phyloP scores from a whole-genome alignment of 2,888 invertebrate species.

The Drosophila stalkeri region DNA sequence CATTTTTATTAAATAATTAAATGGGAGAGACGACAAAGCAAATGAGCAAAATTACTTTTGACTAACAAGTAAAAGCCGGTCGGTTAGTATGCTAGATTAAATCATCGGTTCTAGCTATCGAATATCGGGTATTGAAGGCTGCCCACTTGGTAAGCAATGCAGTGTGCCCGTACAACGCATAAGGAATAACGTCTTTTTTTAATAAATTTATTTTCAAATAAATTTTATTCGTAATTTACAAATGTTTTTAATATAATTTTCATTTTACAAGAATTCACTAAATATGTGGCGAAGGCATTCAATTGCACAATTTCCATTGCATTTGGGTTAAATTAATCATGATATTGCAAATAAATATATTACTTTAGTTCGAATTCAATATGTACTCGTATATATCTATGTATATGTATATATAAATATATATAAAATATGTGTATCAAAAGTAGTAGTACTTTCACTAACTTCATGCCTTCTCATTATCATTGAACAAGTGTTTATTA shows the following conservation, averaged over 20 bases:
- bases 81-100: not conserved
- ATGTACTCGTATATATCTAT: constrained; percentile 15
- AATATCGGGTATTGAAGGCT: not conserved
- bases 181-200: not conserved
- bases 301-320: constrained; percentile 68
- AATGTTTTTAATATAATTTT: constrained; percentile 56
- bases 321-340: constrained; percentile 52
- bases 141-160: not conserved
- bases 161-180: constrained; percentile 9
- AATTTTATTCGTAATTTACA: constrained; percentile 68
- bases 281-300: constrained; percentile 67
- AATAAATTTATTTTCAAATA: constrained; percentile 30
- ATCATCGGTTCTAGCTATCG: constrained; percentile 19
- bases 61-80: constrained; percentile 25
- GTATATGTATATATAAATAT: constrained; percentile 20
- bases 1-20: constrained; percentile 50
- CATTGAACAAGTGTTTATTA: constrained; percentile 49
- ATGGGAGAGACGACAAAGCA: not conserved
- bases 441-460: constrained; percentile 63
- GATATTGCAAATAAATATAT: constrained; percentile 66
- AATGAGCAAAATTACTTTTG: not conserved
- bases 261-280: constrained; percentile 73
- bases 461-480: constrained; percentile 44
- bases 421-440: constrained; percentile 67
- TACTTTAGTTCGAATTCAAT: constrained; percentile 47